Base-by-base conservation (phyloP, 1,140 invertebrate species). In the Apocrypta bakeri region DNA sequence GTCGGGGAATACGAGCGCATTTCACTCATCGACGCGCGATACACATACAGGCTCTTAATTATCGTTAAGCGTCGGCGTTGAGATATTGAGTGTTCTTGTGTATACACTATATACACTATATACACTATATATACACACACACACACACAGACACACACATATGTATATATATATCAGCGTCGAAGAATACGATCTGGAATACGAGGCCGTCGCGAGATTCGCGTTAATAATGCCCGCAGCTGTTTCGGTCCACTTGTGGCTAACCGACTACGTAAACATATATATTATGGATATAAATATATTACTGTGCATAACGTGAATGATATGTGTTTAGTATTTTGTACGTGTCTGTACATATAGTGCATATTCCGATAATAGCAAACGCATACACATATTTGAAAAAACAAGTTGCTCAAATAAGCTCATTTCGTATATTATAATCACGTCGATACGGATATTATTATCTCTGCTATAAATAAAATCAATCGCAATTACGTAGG, bases 211-310 rank as follows among this genome's bases (percentile, higher is more conserved):
- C 2, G 42, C 14, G 21, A 56, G 17, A 56, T 21, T 14, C 48
- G 48, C 48, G 48, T 56, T 42, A 56, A 56, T 27, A 24, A 17
- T 24, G n/a, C 33, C n/a, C n/a, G 42, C 63, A 87, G 85, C 85
- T 89, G 88, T 87, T 88, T 88, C 73, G 84, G 86, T 88, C 86
- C 87, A 89, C 87, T 88, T 74, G 79, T 87, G 85, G 29, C 12
- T 72, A 37, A 61, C 6, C 6, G 68, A 61, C 42, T 85, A 48
- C 6, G n/a, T 56, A 37, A 4, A 9, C 33, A 37, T 37, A 37
- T 37, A 9, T 56, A 56, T 42, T 42, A 42, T 42, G 12, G 7
- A 37, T 37, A 37, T 9, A 37, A 17, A 48, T 17, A 17, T 48
- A 48, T n/a, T n/a, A n/a, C n/a, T 17, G 9, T 56, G 6, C 17